A percentile compares a stretch with the other conserved stretches of the same genome.
Evolutionary conservation across 2,113 vertebrate genomes (phyloP).

Genomic region (Reinhardtius hippoglossoides): DNA sequence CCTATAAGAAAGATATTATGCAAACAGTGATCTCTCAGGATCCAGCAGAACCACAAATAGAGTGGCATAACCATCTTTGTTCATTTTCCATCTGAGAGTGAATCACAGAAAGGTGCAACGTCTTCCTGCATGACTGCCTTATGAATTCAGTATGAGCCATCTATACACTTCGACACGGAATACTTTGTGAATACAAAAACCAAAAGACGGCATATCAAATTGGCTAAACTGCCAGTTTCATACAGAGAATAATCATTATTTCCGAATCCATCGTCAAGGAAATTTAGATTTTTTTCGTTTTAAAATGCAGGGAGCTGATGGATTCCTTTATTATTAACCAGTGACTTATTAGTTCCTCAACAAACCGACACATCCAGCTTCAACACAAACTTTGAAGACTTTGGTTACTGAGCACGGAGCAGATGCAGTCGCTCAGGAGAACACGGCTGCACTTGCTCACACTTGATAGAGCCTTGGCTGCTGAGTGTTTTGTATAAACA

Average conservation of each 20-base stretch:
- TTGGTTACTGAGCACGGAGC: not conserved
- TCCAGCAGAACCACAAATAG: conserved; percentile 63
- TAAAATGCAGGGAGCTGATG: not conserved
- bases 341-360: not conserved
- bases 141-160: conserved; percentile 67
- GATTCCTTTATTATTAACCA: conserved; percentile 10
- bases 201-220: conserved; percentile 30
- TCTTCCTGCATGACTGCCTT: conserved; percentile 44
- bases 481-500: conserved; percentile 16
- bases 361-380: conserved; percentile 8
- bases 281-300: conserved; percentile 22
- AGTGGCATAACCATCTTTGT: conserved; percentile 52
- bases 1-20: conserved; percentile 67
- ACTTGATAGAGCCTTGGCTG: not conserved
- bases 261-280: conserved; percentile 22
- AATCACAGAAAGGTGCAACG: conserved; percentile 46
- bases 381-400: conserved; percentile 17
- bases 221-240: conserved; percentile 20
- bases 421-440: not conserved
- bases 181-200: conserved; percentile 42
- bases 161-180: conserved; percentile 34
- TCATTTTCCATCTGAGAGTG: conserved; percentile 51
- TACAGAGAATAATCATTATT: conserved; percentile 34
- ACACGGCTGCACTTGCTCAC: not conserved
- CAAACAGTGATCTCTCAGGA: conserved; percentile 60